These are phyloP conservation scores for Coleophora flavipennella DNA, from an alignment of 2,888 invertebrate species.

Conservation along the genomic window DNA sequence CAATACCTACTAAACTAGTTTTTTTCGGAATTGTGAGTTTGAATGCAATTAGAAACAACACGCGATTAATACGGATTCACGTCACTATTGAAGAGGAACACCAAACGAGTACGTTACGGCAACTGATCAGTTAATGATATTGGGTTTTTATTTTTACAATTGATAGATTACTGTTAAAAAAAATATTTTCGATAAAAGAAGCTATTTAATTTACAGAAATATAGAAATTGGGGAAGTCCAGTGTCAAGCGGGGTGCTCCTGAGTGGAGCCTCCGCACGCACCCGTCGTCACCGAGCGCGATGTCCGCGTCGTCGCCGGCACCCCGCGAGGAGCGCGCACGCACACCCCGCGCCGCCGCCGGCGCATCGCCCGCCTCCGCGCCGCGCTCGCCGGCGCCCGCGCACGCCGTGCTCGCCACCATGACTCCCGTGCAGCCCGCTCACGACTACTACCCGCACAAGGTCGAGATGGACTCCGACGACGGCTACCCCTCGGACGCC, in stretches of 20 bases:
- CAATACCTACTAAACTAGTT: no score
- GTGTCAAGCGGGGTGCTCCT: constrained; percentile 59
- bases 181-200: no score
- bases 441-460: constrained; percentile 77
- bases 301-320: constrained; percentile 55
- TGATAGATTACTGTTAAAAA: no score
- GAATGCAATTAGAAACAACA: no score
- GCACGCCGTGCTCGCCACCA: constrained; percentile 85
- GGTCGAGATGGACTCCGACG: constrained; percentile 75
- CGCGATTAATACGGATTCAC: no score
- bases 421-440: constrained; percentile 89
- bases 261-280: constrained; percentile 50
- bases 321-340: constrained; percentile 55
- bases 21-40: no score
- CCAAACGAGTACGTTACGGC: no score
- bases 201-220: constrained; percentile 44
- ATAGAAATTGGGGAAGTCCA: constrained; percentile 37
- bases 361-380: constrained; percentile 44
- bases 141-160: no score
- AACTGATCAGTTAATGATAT: no score
- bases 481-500: constrained; percentile 75
- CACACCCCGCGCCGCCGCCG: constrained; percentile 57
- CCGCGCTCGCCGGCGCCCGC: constrained; percentile 78
- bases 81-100: no score
- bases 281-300: constrained; percentile 51